Evolutionary conservation across 2,888 invertebrate genomes (phyloP).

Genomic region (Brachynemurus nebulosus): DNA sequence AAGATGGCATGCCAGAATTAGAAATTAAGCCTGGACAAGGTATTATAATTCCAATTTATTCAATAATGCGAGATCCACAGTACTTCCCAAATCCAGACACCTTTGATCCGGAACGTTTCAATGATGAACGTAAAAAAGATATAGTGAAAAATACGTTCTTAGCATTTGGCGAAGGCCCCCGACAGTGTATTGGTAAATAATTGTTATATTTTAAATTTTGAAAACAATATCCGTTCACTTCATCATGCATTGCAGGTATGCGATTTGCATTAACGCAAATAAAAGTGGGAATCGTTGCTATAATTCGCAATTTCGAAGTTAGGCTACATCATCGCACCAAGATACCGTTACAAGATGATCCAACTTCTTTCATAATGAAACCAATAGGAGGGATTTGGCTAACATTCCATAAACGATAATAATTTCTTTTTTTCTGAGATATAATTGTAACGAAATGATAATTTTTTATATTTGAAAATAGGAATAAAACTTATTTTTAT

Average conservation of each 20-base stretch:
- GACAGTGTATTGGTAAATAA: conserved; percentile 5
- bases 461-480: no score
- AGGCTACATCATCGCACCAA: neutral
- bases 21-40: no score
- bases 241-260: neutral
- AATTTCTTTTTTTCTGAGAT: neutral
- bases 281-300: neutral
- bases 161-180: conserved; percentile 5
- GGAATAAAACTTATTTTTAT: no score
- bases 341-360: neutral
- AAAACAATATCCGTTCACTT: no score
- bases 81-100: no score
- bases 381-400: conserved; percentile 16
- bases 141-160: conserved; percentile 1
- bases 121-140: neutral
- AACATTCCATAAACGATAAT: conserved; percentile 16
- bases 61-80: no score
- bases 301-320: neutral
- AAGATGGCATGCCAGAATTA: no score
- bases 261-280: conserved; percentile 3
- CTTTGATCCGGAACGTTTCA: conserved; percentile 6
- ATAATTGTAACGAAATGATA: no score
- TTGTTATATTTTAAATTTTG: no score
- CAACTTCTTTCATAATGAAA: neutral
- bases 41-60: no score